phyloP scores from a whole-genome alignment of 2,888 invertebrate genomes.

The Creontiades dilutus region DNA sequence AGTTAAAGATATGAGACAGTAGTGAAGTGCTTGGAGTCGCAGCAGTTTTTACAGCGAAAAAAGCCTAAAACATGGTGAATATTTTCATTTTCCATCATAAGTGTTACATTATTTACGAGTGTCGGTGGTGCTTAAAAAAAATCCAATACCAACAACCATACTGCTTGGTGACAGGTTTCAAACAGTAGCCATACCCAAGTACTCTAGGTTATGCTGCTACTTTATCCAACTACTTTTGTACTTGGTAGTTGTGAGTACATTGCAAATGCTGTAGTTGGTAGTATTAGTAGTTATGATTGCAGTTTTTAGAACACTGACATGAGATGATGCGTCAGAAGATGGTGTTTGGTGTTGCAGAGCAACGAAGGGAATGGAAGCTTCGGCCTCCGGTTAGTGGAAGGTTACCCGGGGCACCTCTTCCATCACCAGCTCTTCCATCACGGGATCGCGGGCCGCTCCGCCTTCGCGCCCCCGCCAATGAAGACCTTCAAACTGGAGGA shows the following conservation, averaged over 20 bases:
- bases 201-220: too few species aligned
- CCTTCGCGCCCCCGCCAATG: conserved; percentile 83
- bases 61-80: not conserved
- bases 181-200: conserved; percentile 20
- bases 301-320: too few species aligned
- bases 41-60: not conserved
- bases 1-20: not conserved
- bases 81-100: not conserved
- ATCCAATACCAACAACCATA: not conserved
- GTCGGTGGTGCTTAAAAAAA: not conserved
- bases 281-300: too few species aligned
- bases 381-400: conserved; percentile 72
- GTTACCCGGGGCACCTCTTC: conserved; percentile 81
- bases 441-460: conserved; percentile 84
- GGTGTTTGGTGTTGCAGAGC: conserved; percentile 63
- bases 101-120: not conserved
- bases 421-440: conserved; percentile 86
- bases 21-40: not conserved
- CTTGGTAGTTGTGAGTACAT: too few species aligned
- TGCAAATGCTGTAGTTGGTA: too few species aligned
- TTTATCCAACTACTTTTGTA: too few species aligned
- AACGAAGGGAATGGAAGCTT: conserved; percentile 69
- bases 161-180: conserved; percentile 25
- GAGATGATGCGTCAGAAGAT: too few species aligned
- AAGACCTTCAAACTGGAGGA: conserved; percentile 82